Evolutionary conservation across 2,797 vertebrate species (phyloP), one percentile per base, ranked within the genome.

Genomic region (Strix occidentalis): DNA sequence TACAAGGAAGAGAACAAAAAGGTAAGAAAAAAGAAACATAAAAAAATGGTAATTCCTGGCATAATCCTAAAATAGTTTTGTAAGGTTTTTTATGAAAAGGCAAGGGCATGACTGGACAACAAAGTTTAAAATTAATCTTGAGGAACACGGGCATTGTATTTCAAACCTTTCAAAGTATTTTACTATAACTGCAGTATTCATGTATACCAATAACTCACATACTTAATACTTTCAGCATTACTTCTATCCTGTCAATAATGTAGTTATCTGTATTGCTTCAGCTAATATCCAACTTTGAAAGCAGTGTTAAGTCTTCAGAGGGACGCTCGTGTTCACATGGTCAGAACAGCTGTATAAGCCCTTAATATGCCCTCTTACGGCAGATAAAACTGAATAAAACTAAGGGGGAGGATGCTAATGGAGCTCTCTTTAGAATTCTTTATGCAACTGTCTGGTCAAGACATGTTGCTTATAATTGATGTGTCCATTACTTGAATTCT

Each of bases 401-500:
- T 96, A 97, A 98, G 97, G 97, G 97, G 93, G 98, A 98, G 98
- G 98, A 99, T 98, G 98, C 98, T 99, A 99, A 99, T 99, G 99
- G 98, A 98, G 97, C 98, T 98, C 98, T 98, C 98, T 99, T 99
- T 99, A 99, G 99, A 99, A 99, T 99, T 99, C 99, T 99, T 99
- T 98, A 98, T 99, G 98, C 99, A 99, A 99, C 98, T 98, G 99
- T 99, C 99, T 99, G 99, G 98, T 99, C 99, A 98, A 99, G 99
- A 99, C 99, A 98, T 99, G 99, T 98, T 99, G 98, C 99, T 99
- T 98, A 99, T 99, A 99, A 99, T 99, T 99, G 99, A 99, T 99
- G 99, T 99, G 99, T 99, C 99, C 99, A 99, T 99, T 99, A 99
- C 99, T 99, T 99, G 99, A 99, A 99, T 99, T 99, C 99, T 99